Evolutionary conservation across 1,140 invertebrate genomes (phyloP).

Genomic region (Saccostrea glomerata): DNA sequence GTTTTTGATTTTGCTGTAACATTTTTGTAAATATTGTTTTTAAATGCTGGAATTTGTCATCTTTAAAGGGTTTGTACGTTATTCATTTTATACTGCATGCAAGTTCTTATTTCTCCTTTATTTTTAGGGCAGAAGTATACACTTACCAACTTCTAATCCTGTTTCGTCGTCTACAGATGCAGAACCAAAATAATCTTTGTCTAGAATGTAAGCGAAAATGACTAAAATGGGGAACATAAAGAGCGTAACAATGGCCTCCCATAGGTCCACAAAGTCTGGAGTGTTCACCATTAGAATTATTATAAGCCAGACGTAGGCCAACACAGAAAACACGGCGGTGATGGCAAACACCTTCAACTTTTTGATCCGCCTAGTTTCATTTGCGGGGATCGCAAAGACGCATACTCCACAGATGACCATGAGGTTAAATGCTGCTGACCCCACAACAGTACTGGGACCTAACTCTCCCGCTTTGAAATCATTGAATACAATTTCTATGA

Average conservation of each 20-base stretch:
- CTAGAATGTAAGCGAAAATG: conserved; percentile 80
- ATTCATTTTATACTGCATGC: too few relatives aligned
- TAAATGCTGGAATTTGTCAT: too few relatives aligned
- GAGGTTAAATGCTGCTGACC: conserved; percentile 85
- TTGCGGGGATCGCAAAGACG: conserved; percentile 81
- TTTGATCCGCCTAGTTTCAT: conserved; percentile 80
- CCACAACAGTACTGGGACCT: conserved; percentile 85
- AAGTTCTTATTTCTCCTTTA: too few relatives aligned
- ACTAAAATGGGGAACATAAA: conserved; percentile 82
- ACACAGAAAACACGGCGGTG: conserved; percentile 82
- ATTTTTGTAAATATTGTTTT: too few relatives aligned
- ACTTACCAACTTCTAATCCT: conserved; percentile 19
- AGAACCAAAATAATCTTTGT: conserved; percentile 79
- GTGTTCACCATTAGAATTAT: conserved; percentile 81
- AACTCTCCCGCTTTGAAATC: conserved; percentile 81
- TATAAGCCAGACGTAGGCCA: conserved; percentile 85
- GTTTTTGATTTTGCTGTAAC: too few relatives aligned
- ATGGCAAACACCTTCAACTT: conserved; percentile 83
- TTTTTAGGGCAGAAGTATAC: neutral
- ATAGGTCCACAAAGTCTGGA: conserved; percentile 82
- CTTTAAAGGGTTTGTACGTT: too few relatives aligned
- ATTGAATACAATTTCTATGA: conserved; percentile 83
- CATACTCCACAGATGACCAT: conserved; percentile 83
- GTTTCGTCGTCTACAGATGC: conserved; percentile 53
- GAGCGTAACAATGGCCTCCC: conserved; percentile 84